Conservation (phyloP, 2,888 invertebrate genomes). For the Spilosoma lubricipeda region DNA sequence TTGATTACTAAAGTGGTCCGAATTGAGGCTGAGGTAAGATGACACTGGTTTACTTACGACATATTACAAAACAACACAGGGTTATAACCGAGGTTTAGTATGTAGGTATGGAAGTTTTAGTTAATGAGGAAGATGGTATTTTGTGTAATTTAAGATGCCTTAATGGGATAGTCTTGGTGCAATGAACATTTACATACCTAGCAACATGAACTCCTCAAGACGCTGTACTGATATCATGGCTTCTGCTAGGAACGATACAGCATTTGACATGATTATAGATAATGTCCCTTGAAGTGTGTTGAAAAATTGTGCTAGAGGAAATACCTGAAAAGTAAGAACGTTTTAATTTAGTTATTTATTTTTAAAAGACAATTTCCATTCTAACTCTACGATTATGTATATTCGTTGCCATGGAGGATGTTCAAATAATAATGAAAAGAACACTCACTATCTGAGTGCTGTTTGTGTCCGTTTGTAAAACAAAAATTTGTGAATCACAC, state of each 20-base stretch:
- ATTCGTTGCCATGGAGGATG: no score
- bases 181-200: conserved; percentile 72
- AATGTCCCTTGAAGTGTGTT: conserved; percentile 88
- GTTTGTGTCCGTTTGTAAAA: no score
- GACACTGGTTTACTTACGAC: not conserved
- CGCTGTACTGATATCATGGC: conserved; percentile 87
- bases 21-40: not conserved
- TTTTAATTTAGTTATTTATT: no score
- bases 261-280: conserved; percentile 87
- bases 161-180: not conserved
- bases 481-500: no score
- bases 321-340: conserved; percentile 79
- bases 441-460: no score
- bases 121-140: conserved; percentile 1
- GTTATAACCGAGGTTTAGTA: not conserved
- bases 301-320: conserved; percentile 88
- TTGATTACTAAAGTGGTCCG: no score
- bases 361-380: no score
- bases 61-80: not conserved
- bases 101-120: not conserved
- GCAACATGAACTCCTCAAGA: conserved; percentile 87
- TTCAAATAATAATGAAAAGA: no score
- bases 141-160: not conserved
- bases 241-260: conserved; percentile 87
- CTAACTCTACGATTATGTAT: no score